Evolutionary conservation across 1,140 invertebrate genomes (phyloP).

Genomic region (Neodiprion fabricii): DNA sequence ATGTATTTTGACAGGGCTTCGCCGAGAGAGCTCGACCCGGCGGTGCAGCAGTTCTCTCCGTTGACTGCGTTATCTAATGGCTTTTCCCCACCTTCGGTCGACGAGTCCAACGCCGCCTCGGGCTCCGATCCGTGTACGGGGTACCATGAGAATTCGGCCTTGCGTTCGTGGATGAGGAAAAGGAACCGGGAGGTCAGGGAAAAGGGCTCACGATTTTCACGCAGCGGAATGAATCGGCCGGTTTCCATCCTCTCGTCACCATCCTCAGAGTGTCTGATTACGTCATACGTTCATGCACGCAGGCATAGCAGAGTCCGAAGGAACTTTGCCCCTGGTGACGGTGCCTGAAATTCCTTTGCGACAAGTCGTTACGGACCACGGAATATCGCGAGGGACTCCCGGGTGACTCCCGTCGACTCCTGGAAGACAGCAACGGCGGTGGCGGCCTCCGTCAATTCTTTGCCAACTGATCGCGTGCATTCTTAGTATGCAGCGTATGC

Average conservation of each 20-base stretch:
- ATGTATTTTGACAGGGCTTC: conserved; percentile 60
- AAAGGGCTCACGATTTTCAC: conserved; percentile 17
- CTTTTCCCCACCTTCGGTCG: conserved; percentile 27
- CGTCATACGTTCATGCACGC: conserved; percentile 8
- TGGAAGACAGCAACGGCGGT: conserved; percentile 30
- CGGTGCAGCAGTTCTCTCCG: conserved; percentile 31
- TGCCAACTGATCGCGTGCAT: conserved; percentile 52
- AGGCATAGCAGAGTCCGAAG: too few species aligned
- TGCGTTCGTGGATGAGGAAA: too few species aligned
- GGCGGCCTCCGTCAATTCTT: conserved; percentile 49
- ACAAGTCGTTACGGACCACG: neutral
- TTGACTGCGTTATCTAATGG: conserved; percentile 59
- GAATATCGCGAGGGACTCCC: neutral
- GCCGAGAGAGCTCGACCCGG: conserved; percentile 35
- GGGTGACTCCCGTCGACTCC: conserved; percentile 19
- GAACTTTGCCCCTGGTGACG: too few species aligned
- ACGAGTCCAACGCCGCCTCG: conserved; percentile 1
- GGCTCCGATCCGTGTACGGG: conserved; percentile 17
- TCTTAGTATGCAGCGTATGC: conserved; percentile 61
- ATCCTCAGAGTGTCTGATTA: conserved; percentile 33
- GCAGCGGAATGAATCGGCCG: conserved; percentile 15
- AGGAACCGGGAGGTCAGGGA: too few species aligned
- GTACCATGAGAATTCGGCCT: neutral
- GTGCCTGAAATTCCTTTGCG: neutral
- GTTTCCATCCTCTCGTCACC: neutral